Base-by-base conservation (phyloP, 2,888 invertebrate genomes). In the Cinara cedri region DNA sequence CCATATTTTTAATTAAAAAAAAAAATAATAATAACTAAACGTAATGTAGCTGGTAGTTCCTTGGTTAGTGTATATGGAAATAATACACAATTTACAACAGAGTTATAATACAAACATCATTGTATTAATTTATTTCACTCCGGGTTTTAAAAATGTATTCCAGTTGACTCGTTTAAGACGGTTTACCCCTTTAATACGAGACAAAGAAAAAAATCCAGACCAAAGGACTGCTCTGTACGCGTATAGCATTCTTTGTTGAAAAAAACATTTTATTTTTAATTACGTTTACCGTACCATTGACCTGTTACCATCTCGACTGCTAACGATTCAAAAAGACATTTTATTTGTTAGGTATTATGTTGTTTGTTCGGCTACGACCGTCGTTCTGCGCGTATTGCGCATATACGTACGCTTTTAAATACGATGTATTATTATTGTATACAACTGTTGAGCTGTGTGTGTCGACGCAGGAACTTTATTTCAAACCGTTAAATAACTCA, bases 181-280 rank as follows among this genome's bases (percentile, higher is more conserved):
- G 34, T 63, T 63, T 42, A 54, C 19, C 54, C 51, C 51, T 54
- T 74, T 54, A 42, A 63, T 54, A 42, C 9, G 46, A 60, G 44
- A 46, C 42, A 44, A 24, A 55, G n/a, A 68, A 62, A 49, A 71
- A 72, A 34, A 54, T 63, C 21, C 51, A 51, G 42, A 54, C 49
- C 63, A 63, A 63, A 63, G 51, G n/a, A 74, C 34, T 11, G 24
- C 65, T 65, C 44, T 54, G 42, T 65, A 24, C 24, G 54, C 54
- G 44, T 14, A n/a, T n/a, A 63, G 42, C 74, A 44, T 75, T 65
- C 44, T 13, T 65, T 75, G 63, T 65, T 65, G 21, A 60, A 63
- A 54, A 74, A 63, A 75, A 16, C 74, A 75, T 65, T 65, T 42
- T 21, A 54, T 75, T 75, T 75, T 75, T 75, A 75, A 75, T 75